Percentiles rank a stretch among this genome's conserved stretches.
These are phyloP conservation scores for Drosophila sechellia DNA, from an alignment of 1,140 invertebrate genomes.

Conservation along the genomic window DNA sequence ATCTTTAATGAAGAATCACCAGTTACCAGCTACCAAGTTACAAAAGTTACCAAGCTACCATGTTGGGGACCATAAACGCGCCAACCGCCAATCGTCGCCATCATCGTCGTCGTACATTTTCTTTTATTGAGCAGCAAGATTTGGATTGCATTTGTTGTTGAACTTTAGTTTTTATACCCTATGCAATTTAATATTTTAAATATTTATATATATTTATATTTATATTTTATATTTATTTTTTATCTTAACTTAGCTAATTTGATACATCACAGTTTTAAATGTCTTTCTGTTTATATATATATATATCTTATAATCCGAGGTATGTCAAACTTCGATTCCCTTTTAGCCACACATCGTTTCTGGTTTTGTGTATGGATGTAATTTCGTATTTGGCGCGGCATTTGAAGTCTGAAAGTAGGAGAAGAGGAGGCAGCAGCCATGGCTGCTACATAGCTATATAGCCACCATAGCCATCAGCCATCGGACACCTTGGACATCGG, in stretches of 20 bases:
- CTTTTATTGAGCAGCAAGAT: slow-evolving; percentile 79
- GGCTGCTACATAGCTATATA: slow-evolving; percentile 4
- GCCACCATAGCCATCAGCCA: slow-evolving; percentile 16
- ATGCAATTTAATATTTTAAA: background rate
- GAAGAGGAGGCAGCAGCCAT: slow-evolving; percentile 54
- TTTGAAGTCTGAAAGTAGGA: slow-evolving; percentile 47
- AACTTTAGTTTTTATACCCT: slow-evolving; percentile 5
- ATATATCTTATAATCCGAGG: background rate
- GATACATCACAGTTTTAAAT: no score
- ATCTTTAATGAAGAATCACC: slow-evolving; percentile 82
- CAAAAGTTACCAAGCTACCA: slow-evolving; percentile 8
- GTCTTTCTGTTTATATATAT: no score
- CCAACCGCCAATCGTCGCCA: slow-evolving; percentile 51
- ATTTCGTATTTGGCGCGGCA: slow-evolving; percentile 73
- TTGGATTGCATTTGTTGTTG: slow-evolving; percentile 37
- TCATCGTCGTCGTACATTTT: slow-evolving; percentile 62
- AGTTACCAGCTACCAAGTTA: slow-evolving; percentile 17
- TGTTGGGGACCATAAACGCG: slow-evolving; percentile 47
- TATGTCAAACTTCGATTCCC: background rate
- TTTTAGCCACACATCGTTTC: slow-evolving; percentile 1
- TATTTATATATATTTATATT: no score
- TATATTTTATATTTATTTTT: background rate
- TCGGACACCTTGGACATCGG: slow-evolving; percentile 18
- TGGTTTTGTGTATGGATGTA: slow-evolving; percentile 63
- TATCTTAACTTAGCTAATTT: no score